Evolutionary conservation across 2,888 invertebrate genomes (phyloP), one percentile per base, ranked within the genome.

Genomic region (Esperia sulphurella): DNA sequence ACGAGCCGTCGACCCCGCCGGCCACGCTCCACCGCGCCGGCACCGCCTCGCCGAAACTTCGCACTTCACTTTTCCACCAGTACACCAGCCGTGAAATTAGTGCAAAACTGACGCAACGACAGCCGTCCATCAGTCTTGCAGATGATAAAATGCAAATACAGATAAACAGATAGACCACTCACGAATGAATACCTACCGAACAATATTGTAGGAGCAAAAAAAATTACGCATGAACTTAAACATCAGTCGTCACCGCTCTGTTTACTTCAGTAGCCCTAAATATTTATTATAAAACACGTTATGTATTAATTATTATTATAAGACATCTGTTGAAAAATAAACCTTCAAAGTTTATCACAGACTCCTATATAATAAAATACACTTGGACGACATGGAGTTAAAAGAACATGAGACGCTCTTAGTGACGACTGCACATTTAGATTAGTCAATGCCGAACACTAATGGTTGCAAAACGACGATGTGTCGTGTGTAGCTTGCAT

Each of bases 61-160:
- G 84, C 86, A 85, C 87, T 87, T 85, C 83, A 83, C 85, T 86
- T 85, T 85, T 83, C 83, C 78, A 83, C 79, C 57, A 68, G 68
- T 76, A 81, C 38, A 45, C 74, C 62, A 77, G 69, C 84, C 88
- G 83, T 87, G 85, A 86, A 88, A 88, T 89, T 79, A 78, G 78
- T 74, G 80, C 80, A 78, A 82, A 79, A 75, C 77, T 83, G 81
- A 85, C 79, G 82, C 79, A 84, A 83, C 64, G 55, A 57, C 61
- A 59, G 58, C 59, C 58, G 57, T 66, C 67, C 54, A 57, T 58
- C 63, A 63, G 55, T 65, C 63, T 57, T 54, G 55, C 48, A 57
- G 44, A 35, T 43, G 39, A 33, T 3, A 14, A 39, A 45, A 45
- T 43, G n/a, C 45, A 39, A 39, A 45, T 14, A 29, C 39, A 35